These are phyloP conservation scores for Rhopalosiphum maidis DNA, from an alignment of 1,140 invertebrate genomes.

Conservation along the genomic window DNA sequence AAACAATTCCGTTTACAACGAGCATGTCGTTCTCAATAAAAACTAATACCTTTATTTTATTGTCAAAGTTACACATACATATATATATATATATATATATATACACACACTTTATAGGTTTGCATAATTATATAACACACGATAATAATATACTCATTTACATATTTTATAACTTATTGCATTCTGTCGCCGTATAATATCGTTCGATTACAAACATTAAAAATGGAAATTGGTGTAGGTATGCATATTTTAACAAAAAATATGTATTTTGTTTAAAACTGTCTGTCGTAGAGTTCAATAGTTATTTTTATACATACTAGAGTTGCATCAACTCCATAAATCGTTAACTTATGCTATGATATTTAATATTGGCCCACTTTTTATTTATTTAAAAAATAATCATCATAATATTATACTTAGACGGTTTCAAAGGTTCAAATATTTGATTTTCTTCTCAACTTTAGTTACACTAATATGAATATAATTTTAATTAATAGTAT, in stretches of 20 bases:
- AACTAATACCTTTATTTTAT: not conserved
- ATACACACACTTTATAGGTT: not conserved
- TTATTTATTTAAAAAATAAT: not conserved
- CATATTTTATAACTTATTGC: not conserved
- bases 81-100: no score
- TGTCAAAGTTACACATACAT: not conserved
- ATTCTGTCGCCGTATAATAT: not conserved
- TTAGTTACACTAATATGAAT: not conserved
- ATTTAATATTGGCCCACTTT: not conserved
- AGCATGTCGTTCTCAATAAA: not conserved
- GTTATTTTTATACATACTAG: not conserved
- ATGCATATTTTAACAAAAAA: not conserved
- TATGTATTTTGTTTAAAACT: not conserved
- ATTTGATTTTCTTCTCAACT: not conserved
- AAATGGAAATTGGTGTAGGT: not conserved
- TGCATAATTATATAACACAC: not conserved
- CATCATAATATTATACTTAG: not conserved
- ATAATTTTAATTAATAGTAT: not conserved
- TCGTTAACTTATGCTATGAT: not conserved
- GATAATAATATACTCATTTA: not conserved
- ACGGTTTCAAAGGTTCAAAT: not conserved
- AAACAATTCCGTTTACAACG: not conserved
- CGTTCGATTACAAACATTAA: not conserved
- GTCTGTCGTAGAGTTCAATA: not conserved
- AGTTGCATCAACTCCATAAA: not conserved